Base-by-base conservation (phyloP, 2,888 invertebrate species). In the Pachycephus smyrnensis region DNA sequence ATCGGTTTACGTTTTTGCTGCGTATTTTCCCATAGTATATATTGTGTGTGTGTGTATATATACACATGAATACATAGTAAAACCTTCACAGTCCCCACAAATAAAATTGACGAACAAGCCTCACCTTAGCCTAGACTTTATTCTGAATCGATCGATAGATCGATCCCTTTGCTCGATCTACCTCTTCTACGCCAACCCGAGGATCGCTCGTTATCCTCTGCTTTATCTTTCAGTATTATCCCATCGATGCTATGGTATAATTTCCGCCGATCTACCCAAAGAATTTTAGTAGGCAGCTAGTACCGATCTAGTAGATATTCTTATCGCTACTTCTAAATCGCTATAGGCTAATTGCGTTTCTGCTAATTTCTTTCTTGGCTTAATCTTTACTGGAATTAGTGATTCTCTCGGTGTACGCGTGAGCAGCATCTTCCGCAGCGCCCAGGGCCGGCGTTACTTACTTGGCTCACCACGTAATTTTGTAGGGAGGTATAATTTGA, bases 401-500 rank as follows among this genome's bases (percentile, higher is more conserved):
- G 55, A 55, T 55, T 55, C 55, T 23, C 55, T 55, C 2, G 55
- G 55, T 55, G 30, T 68, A 69, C 0, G 32, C 37, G 36, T 23
- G 68, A 12, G 68, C 31, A 76, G 71, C 31, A 12, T 55, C 30
- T 12, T 9, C 36, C 31, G 33, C 73, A 73, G 9, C 77, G 31
- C 73, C 68, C 68, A 83, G 83, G 84, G 81, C 83, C 83, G 84
- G 86, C 86, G 86, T 88, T 88, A 88, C 86, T 55, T 55, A 55
- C 55, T 55, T 55, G 55, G 87, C 78, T 87, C 88, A 88, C 88
- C 87, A 85, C 88, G 89, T 88, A 89, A 90, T 90, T 90, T 90
- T 88, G 87, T 88, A n/a, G 87, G 87, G 88, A 87, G 87, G 88
- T 89, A 89, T 90, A 90, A 89, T 90, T 89, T 90, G 88, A 87